A percentile compares a stretch with the other conserved stretches of the same genome.
Evolutionary conservation across 1,140 invertebrate species (phyloP).

Genomic region (Platorchestia sp.): DNA sequence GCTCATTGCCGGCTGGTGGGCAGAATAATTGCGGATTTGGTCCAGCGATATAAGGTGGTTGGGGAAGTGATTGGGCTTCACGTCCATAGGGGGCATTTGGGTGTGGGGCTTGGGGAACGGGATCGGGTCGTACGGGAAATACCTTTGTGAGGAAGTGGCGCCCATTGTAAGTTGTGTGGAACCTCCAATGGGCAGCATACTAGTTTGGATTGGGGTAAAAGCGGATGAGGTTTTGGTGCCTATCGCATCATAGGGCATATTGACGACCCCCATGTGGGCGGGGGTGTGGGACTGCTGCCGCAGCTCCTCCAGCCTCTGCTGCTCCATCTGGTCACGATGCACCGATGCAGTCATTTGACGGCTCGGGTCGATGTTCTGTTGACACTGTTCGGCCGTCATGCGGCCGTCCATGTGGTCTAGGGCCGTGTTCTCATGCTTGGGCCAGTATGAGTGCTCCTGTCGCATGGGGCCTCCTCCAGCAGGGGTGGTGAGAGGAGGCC

Average conservation of each 20-base stretch:
- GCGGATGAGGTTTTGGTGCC: constrained; percentile 80
- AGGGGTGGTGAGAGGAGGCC: constrained; percentile 79
- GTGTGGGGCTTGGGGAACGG: constrained; percentile 79
- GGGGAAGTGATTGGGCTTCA: constrained; percentile 81
- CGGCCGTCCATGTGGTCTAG: constrained; percentile 66
- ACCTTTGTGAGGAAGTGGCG: constrained; percentile 72
- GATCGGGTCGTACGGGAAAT: constrained; percentile 92
- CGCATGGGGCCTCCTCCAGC: constrained; percentile 70
- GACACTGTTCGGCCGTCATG: constrained; percentile 62
- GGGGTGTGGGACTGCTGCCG: constrained; percentile 69
- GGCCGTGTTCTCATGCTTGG: constrained; percentile 69
- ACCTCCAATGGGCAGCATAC: constrained; percentile 73
- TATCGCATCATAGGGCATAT: constrained; percentile 71
- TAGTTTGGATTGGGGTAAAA: constrained; percentile 89
- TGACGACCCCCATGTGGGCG: constrained; percentile 70
- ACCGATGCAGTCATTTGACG: constrained; percentile 64
- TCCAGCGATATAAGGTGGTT: constrained; percentile 96
- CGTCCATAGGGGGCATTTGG: constrained; percentile 70
- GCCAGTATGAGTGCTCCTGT: constrained; percentile 83
- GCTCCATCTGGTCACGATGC: constrained; percentile 70
- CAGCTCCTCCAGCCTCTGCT: constrained; percentile 69
- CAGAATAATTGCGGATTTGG: constrained; percentile 93
- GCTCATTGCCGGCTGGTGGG: constrained; percentile 84
- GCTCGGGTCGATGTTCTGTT: constrained; percentile 66
- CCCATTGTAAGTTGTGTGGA: constrained; percentile 69